Evolutionary conservation across 2,888 invertebrate species (phyloP).

Genomic region (Heliothis peltigera): DNA sequence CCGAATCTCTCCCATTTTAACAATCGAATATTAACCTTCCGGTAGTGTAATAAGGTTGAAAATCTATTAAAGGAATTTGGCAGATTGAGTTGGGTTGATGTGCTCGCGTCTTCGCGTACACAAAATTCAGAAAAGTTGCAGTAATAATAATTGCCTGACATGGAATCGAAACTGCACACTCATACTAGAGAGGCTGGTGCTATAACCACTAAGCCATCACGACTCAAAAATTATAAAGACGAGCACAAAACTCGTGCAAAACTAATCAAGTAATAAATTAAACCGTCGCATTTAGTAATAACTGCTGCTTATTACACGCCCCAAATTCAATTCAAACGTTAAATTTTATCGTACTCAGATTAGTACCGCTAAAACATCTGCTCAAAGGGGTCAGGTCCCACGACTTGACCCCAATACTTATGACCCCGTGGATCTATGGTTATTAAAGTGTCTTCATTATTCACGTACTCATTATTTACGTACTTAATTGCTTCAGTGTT

Average conservation of each 20-base stretch:
- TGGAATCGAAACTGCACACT: too few relatives aligned
- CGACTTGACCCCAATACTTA: conserved; percentile 62
- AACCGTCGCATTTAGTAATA: conserved; percentile 5
- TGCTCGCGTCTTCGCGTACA: too few relatives aligned
- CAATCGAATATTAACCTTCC: too few relatives aligned
- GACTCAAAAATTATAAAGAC: neutral
- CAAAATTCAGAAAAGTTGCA: too few relatives aligned
- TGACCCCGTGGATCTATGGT: conserved; percentile 55
- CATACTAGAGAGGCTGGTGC: too few relatives aligned
- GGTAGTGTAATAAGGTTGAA: too few relatives aligned
- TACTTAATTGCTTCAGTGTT: conserved; percentile 43
- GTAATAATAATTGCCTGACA: too few relatives aligned
- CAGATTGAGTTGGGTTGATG: too few relatives aligned
- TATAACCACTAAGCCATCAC: too few relatives aligned
- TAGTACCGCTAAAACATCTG: conserved; percentile 29
- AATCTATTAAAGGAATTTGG: too few relatives aligned
- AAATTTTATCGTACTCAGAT: conserved; percentile 34
- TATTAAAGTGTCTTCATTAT: conserved; percentile 53
- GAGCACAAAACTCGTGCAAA: conserved; percentile 16
- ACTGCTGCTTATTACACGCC: conserved; percentile 30
- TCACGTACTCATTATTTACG: conserved; percentile 24
- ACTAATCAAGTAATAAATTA: conserved; percentile 22
- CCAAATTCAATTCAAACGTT: conserved; percentile 23
- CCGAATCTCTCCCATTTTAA: too few relatives aligned
- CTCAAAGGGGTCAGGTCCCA: conserved; percentile 59